Evolutionary conservation across 2,797 vertebrate species (phyloP).

Genomic region (Anguilla marmorata): DNA sequence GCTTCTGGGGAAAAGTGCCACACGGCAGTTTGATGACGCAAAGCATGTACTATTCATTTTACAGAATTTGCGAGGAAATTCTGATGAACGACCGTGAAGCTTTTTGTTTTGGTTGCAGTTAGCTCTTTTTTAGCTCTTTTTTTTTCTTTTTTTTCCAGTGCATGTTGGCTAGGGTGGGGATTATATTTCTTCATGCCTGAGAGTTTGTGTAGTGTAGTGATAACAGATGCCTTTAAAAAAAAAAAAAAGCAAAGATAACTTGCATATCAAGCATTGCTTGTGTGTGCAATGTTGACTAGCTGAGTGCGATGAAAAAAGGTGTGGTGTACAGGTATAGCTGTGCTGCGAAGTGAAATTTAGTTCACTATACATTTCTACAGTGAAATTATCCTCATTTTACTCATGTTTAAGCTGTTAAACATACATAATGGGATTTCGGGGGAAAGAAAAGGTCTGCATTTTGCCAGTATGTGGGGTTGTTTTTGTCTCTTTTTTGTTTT

Average conservation of each 20-base stretch:
- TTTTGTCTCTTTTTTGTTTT: constrained; percentile 32
- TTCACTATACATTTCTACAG: background rate
- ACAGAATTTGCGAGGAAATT: background rate
- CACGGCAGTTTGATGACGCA: background rate
- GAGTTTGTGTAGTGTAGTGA: background rate
- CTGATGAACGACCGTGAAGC: background rate
- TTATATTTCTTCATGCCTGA: background rate
- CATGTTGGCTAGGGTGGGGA: background rate
- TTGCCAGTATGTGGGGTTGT: background rate
- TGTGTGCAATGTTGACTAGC: background rate
- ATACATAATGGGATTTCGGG: background rate
- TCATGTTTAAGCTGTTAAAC: background rate
- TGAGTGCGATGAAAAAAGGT: background rate
- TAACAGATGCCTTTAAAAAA: background rate
- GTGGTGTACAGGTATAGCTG: background rate
- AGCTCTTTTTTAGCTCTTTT: background rate
- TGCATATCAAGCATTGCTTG: background rate
- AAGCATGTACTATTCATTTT: background rate
- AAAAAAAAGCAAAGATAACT: background rate
- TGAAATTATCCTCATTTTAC: background rate
- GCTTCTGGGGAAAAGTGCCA: background rate
- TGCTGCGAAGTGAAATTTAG: background rate
- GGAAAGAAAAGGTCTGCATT: background rate
- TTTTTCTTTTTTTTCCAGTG: background rate
- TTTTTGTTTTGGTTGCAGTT: background rate